These are phyloP conservation scores for Carduelis carduelis DNA, from an alignment of 2,797 vertebrate genomes.

Conservation along the genomic window DNA sequence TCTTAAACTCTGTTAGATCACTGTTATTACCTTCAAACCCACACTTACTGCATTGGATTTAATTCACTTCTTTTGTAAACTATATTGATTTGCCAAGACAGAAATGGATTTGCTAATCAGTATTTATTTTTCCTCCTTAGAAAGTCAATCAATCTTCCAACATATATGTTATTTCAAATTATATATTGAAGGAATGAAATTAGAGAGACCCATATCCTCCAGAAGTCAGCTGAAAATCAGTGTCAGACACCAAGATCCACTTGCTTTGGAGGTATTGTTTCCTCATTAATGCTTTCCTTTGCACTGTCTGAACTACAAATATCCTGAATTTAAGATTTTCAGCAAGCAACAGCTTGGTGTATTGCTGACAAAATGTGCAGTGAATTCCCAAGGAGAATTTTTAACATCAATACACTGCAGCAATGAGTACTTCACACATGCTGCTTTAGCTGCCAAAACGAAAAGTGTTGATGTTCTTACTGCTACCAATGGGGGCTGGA, in stretches of 20 bases:
- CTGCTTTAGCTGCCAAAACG: slow-evolving; percentile 15
- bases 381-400: not conserved
- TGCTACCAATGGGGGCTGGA: not conserved
- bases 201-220: not conserved
- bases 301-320: not conserved
- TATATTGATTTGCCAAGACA: not conserved
- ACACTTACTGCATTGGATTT: not conserved
- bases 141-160: not conserved
- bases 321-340: not conserved
- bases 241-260: not conserved
- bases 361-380: slow-evolving; percentile 13
- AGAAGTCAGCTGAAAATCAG: not conserved
- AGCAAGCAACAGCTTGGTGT: not conserved
- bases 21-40: not conserved
- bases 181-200: not conserved
- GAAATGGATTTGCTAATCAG: not conserved
- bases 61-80: not conserved
- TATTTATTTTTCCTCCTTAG: not conserved
- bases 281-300: not conserved
- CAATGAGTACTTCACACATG: not conserved
- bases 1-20: not conserved
- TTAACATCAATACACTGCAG: slow-evolving; percentile 2
- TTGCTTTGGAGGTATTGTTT: not conserved
- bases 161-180: not conserved
- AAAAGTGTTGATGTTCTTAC: not conserved